These are phyloP conservation scores for Heliornis fulica DNA, from an alignment of 2,113 vertebrate species.

Conservation along the genomic window DNA sequence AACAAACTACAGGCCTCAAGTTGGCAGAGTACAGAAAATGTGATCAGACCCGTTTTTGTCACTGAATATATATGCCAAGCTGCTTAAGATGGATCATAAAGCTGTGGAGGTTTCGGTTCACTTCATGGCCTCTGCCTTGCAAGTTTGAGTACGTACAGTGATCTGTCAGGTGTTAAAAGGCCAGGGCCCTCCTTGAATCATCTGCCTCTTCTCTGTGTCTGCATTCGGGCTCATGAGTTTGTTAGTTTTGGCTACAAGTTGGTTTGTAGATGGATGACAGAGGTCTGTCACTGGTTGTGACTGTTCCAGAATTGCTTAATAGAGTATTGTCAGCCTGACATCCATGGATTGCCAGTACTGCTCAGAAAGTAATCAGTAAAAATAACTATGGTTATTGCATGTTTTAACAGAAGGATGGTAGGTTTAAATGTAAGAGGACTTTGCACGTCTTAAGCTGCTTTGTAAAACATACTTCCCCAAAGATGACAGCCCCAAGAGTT, in stretches of 20 bases:
- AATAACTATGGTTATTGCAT: background rate
- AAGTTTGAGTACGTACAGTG: fast-evolving
- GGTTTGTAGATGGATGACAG: background rate
- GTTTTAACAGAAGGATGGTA: background rate
- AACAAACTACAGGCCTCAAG: background rate
- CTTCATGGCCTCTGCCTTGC: background rate
- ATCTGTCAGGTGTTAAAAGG: background rate
- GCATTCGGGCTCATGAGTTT: background rate
- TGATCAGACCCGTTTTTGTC: background rate
- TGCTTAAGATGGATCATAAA: background rate
- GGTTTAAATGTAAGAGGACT: background rate
- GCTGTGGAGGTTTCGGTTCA: background rate
- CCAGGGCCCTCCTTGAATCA: background rate
- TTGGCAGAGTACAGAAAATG: background rate
- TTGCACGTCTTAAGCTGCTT: background rate
- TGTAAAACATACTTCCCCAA: background rate
- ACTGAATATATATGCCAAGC: background rate
- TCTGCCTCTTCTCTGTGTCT: background rate
- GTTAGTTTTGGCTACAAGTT: background rate
- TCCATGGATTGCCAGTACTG: background rate
- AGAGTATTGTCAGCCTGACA: background rate
- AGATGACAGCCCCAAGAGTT: background rate
- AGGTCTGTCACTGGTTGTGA: background rate
- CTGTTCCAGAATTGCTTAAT: background rate
- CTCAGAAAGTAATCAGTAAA: background rate